Percentiles rank a stretch among this genome's conserved stretches.
Conservation (phyloP, 1,140 invertebrate species). For the Ganaspis sp. region DNA sequence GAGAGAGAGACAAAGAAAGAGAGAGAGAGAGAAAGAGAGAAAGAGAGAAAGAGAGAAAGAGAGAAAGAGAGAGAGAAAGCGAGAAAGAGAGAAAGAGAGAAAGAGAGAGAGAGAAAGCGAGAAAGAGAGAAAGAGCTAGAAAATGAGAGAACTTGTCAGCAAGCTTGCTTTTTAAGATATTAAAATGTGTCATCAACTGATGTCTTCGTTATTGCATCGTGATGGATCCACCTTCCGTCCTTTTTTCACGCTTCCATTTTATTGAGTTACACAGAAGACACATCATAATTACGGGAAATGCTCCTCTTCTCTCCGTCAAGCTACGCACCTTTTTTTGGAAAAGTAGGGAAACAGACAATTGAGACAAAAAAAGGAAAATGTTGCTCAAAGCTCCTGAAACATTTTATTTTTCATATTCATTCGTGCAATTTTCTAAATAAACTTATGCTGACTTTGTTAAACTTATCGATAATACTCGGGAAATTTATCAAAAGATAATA, state of each 20-base stretch:
- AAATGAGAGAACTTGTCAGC: conserved; percentile 36
- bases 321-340: no score
- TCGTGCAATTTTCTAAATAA: no score
- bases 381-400: no score
- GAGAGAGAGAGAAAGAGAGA: conserved; percentile 27
- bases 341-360: no score
- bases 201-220: conserved; percentile 67
- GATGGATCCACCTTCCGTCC: conserved; percentile 50
- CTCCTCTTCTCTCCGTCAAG: not conserved
- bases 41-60: conserved; percentile 5
- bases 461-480: no score
- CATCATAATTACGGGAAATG: not conserved
- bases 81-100: conserved; percentile 32
- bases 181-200: conserved; percentile 74
- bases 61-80: conserved; percentile 32
- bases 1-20: conserved; percentile 30
- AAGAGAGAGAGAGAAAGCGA: conserved; percentile 19
- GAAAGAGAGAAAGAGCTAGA: conserved; percentile 27
- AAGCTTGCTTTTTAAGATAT: conserved; percentile 71
- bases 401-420: no score
- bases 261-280: conserved; percentile 3
- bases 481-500: no score
- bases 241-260: conserved; percentile 20
- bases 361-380: no score
- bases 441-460: no score